Percentiles rank a stretch among this genome's conserved stretches.
Conservation (phyloP, 1,140 invertebrate species). For the Manduca sexta region DNA sequence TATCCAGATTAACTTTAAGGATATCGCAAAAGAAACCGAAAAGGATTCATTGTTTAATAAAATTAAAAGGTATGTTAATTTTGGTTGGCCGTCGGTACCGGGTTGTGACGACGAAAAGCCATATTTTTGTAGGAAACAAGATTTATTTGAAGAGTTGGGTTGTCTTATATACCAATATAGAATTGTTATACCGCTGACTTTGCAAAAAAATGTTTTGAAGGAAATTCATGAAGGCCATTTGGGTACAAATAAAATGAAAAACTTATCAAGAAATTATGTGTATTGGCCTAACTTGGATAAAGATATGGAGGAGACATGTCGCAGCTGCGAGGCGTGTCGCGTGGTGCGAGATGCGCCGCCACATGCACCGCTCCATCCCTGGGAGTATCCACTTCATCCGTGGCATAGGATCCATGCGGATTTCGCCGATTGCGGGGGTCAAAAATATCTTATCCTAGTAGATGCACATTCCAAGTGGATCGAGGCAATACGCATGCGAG, state of each 20-base stretch:
- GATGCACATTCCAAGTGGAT: conserved; percentile 33
- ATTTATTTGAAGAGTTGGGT: conserved; percentile 19
- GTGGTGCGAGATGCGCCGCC: conserved; percentile 24
- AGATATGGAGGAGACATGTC: conserved; percentile 41
- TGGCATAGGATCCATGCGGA: conserved; percentile 36
- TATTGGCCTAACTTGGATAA: conserved; percentile 64
- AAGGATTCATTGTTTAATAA: conserved; percentile 20
- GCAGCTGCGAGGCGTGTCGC: conserved; percentile 23
- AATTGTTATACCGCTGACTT: conserved; percentile 44
- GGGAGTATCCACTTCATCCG: conserved; percentile 30
- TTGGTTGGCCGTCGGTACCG: conserved; percentile 23
- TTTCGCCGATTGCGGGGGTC: conserved; percentile 22
- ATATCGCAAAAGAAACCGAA: conserved; percentile 20
- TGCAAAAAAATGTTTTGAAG: conserved; percentile 36
- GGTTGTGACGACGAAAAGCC: conserved; percentile 19
- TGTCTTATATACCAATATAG: conserved; percentile 39
- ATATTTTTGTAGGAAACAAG: conserved; percentile 20
- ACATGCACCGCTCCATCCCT: conserved; percentile 24
- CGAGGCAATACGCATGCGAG: conserved; percentile 13
- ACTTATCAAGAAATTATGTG: conserved; percentile 51
- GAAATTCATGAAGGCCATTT: conserved; percentile 60
- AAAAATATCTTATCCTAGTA: conserved; percentile 21
- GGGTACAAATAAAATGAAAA: conserved; percentile 67
- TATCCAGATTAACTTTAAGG: conserved; percentile 23
- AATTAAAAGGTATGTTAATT: conserved; percentile 24